Evolutionary conservation across 1,140 invertebrate species (phyloP).

Genomic region (Callitettix versicolor): DNA sequence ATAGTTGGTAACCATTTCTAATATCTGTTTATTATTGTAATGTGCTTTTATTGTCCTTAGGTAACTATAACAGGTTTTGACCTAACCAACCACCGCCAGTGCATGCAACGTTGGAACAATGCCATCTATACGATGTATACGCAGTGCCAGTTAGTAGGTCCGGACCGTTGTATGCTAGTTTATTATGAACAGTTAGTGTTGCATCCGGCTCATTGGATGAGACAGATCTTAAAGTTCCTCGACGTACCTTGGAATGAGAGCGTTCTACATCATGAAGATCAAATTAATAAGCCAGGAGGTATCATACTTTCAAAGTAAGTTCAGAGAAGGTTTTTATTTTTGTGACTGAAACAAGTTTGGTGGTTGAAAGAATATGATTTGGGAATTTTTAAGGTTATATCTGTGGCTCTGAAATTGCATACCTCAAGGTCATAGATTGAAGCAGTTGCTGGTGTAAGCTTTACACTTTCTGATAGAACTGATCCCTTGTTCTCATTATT

Average conservation of each 20-base stretch:
- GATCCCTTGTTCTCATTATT: no score
- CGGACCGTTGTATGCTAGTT: slow-evolving; percentile 73
- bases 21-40: background rate
- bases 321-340: background rate
- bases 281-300: slow-evolving; percentile 89
- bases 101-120: slow-evolving; percentile 89
- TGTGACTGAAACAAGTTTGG: no score
- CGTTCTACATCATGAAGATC: slow-evolving; percentile 92
- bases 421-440: no score
- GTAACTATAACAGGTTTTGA: slow-evolving; percentile 97
- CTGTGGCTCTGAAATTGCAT: no score
- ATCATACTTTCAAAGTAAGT: slow-evolving; percentile 84
- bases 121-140: slow-evolving; percentile 88
- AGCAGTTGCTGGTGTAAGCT: no score
- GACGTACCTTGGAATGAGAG: slow-evolving; percentile 89
- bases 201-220: slow-evolving; percentile 81
- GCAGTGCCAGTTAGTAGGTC: slow-evolving; percentile 82
- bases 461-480: no score
- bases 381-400: no score
- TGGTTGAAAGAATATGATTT: no score
- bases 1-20: background rate
- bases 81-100: slow-evolving; percentile 81
- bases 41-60: slow-evolving; percentile 32
- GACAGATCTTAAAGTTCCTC: slow-evolving; percentile 78
- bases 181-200: slow-evolving; percentile 93